Evolutionary conservation across 2,113 vertebrate genomes (phyloP).

Genomic region (Poeciliopsis turrubarensis): DNA sequence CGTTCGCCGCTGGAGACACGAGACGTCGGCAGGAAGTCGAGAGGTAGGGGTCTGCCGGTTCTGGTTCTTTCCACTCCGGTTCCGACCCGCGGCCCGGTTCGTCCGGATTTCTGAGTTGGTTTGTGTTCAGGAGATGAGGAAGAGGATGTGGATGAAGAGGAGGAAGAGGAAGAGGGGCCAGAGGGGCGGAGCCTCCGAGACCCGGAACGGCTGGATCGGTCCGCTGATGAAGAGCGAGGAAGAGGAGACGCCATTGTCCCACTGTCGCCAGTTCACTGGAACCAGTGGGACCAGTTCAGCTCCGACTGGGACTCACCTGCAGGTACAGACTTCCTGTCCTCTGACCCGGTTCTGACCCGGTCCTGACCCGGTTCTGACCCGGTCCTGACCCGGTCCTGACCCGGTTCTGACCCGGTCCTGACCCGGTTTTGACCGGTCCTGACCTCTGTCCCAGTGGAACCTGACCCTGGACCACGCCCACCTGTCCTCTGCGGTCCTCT

Average conservation of each 20-base stretch:
- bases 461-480: conserved; percentile 6
- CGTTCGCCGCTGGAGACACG: not conserved
- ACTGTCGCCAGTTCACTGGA: not conserved
- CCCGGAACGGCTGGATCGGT: not conserved
- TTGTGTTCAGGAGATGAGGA: not conserved
- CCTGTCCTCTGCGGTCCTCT: not conserved
- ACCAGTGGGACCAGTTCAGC: not conserved
- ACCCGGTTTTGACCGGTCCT: not conserved
- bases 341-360: not conserved
- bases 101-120: not conserved
- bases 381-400: not conserved
- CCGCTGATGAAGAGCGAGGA: not conserved
- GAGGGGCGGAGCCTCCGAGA: not conserved
- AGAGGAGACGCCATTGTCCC: not conserved
- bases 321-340: not conserved
- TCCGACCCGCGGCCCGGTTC: too few relatives aligned
- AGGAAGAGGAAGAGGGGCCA: not conserved
- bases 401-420: too few relatives aligned
- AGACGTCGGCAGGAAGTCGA: not conserved
- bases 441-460: conserved; percentile 2
- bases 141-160: not conserved
- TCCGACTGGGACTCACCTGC: not conserved
- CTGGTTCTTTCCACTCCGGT: too few relatives aligned
- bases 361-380: not conserved
- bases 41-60: too few relatives aligned